Conservation (phyloP, 2,113 vertebrate species). For the Bujurquina vittata region DNA sequence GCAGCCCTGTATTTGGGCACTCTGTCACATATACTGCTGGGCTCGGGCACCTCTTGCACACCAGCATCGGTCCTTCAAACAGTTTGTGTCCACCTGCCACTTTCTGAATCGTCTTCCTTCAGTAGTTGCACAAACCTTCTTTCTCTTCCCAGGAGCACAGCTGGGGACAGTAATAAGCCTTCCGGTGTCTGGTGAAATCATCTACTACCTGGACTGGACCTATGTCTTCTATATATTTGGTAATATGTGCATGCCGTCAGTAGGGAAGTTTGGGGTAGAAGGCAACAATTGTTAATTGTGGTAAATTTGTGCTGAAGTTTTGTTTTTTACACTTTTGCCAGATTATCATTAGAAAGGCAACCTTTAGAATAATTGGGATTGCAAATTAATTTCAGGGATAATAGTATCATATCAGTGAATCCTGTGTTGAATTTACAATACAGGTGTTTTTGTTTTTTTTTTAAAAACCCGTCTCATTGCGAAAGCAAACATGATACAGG, state of each 20-base stretch:
- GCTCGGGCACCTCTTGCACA: neutral
- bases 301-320: neutral
- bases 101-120: neutral
- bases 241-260: conserved; percentile 66
- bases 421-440: neutral
- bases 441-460: neutral
- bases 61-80: neutral
- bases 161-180: conserved; percentile 94
- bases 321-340: neutral
- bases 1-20: neutral
- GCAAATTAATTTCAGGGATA: neutral
- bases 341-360: neutral
- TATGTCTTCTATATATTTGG: conserved; percentile 98
- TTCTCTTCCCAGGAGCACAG: conserved; percentile 86
- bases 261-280: neutral
- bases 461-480: neutral
- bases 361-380: neutral
- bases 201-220: conserved; percentile 93
- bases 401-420: neutral
- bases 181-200: conserved; percentile 93
- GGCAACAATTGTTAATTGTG: neutral
- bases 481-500: neutral
- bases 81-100: neutral
- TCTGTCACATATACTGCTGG: neutral
- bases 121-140: neutral